phyloP scores from a whole-genome alignment of 2,888 invertebrate species.

The Hypolimnas misippus region DNA sequence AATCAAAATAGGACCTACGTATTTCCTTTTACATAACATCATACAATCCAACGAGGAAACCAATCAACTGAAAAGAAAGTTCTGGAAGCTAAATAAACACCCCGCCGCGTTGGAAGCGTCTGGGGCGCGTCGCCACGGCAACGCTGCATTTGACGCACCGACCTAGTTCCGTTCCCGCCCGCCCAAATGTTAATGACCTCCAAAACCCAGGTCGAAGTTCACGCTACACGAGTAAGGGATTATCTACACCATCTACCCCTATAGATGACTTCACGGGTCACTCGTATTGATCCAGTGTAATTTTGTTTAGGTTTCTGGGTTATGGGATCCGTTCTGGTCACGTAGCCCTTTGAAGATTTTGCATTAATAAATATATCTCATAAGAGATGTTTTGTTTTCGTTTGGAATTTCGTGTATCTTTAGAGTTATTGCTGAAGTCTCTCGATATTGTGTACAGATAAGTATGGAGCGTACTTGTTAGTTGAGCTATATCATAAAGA shows the following conservation, averaged over 20 bases:
- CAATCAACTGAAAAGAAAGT: conserved; percentile 23
- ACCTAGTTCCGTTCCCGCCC: conserved; percentile 71
- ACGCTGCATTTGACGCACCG: conserved; percentile 75
- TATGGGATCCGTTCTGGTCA: conserved; percentile 54
- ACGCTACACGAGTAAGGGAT: conserved; percentile 79
- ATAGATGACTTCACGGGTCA: conserved; percentile 70
- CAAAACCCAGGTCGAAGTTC: conserved; percentile 84
- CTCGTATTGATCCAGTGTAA: conserved; percentile 75
- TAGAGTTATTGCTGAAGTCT: background rate
- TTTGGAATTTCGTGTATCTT: background rate
- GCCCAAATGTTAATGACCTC: conserved; percentile 83
- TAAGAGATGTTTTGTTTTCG: background rate
- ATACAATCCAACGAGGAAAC: background rate
- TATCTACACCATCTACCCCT: conserved; percentile 61
- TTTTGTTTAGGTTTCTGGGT: conserved; percentile 71
- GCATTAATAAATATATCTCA: conserved; percentile 28
- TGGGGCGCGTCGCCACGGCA: conserved; percentile 65
- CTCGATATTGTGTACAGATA: background rate
- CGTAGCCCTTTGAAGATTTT: conserved; percentile 45
- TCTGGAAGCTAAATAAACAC: conserved; percentile 39
- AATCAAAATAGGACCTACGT: background rate
- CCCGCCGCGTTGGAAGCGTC: conserved; percentile 53
- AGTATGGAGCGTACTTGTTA: background rate
- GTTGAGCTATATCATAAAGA: background rate
- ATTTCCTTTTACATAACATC: background rate